Evolutionary conservation across 2,113 vertebrate genomes (phyloP).

Genomic region (Ailuropoda melanoleuca): DNA sequence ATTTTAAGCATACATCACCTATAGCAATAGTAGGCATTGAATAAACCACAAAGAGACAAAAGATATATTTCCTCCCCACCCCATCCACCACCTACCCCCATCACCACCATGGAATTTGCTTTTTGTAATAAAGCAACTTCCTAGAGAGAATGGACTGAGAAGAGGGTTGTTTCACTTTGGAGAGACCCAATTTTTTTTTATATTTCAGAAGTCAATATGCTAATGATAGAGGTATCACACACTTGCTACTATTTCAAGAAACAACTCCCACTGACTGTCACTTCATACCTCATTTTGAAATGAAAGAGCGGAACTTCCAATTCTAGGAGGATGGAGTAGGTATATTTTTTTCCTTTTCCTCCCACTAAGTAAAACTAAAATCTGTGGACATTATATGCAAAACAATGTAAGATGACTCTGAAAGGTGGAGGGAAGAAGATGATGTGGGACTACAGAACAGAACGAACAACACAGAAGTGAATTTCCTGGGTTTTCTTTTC

Average conservation of each 20-base stretch:
- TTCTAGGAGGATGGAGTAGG: background rate
- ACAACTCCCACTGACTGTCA: background rate
- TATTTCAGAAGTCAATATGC: background rate
- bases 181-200: background rate
- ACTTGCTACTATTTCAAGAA: background rate
- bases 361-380: background rate
- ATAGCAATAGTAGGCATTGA: background rate
- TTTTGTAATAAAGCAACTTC: background rate
- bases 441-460: background rate
- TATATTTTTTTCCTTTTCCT: background rate
- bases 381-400: background rate
- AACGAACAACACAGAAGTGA: background rate
- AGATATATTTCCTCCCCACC: background rate
- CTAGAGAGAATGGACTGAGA: background rate
- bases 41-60: background rate
- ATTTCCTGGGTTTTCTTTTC: background rate
- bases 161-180: background rate
- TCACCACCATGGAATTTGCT: background rate
- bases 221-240: background rate
- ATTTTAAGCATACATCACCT: background rate
- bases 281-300: background rate
- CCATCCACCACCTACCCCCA: background rate
- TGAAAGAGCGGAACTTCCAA: background rate
- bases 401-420: background rate
- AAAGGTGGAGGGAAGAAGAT: background rate